Conservation (phyloP, 2,888 invertebrate genomes). For the Teleiodes luculella region DNA sequence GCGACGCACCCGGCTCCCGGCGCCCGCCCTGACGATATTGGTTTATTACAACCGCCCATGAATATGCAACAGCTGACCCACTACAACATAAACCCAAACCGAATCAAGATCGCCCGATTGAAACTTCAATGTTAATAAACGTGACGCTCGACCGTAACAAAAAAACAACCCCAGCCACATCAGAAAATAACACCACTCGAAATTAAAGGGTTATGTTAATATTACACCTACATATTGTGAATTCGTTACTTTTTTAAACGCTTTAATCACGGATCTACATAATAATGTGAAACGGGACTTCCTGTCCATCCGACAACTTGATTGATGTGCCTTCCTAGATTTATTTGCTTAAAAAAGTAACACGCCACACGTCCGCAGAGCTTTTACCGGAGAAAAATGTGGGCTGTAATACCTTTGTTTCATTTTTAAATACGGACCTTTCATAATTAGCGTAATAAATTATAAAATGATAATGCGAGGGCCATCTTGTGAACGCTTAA, state of each 20-base stretch:
- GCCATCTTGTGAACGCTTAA: constrained; percentile 73
- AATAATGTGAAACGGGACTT: constrained; percentile 68
- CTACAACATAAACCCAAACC: constrained; percentile 24
- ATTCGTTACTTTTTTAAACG: constrained; percentile 66
- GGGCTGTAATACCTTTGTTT: constrained; percentile 68
- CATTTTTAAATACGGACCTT: constrained; percentile 72
- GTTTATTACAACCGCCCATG: constrained; percentile 55
- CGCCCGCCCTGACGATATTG: constrained; percentile 57
- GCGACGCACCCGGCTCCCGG: constrained; percentile 23
- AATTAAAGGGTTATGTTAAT: constrained; percentile 56
- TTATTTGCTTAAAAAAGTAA: constrained; percentile 69
- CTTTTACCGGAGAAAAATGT: constrained; percentile 62
- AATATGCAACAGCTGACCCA: constrained; percentile 42
- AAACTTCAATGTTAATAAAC: constrained; percentile 7
- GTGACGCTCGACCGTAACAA: constrained; percentile 7
- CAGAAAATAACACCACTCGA: constrained; percentile 32
- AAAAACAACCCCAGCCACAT: background rate
- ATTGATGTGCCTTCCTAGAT: constrained; percentile 75
- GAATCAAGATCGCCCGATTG: constrained; percentile 10
- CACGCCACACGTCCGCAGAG: constrained; percentile 68
- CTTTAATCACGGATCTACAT: constrained; percentile 75
- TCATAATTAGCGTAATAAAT: constrained; percentile 78
- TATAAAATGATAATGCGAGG: constrained; percentile 75
- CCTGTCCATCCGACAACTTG: constrained; percentile 74
- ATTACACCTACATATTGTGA: constrained; percentile 56